Percentiles rank a stretch among this genome's conserved stretches.
Evolutionary conservation across 2,888 invertebrate species (phyloP).

Genomic region (Lathronympha strigana): DNA sequence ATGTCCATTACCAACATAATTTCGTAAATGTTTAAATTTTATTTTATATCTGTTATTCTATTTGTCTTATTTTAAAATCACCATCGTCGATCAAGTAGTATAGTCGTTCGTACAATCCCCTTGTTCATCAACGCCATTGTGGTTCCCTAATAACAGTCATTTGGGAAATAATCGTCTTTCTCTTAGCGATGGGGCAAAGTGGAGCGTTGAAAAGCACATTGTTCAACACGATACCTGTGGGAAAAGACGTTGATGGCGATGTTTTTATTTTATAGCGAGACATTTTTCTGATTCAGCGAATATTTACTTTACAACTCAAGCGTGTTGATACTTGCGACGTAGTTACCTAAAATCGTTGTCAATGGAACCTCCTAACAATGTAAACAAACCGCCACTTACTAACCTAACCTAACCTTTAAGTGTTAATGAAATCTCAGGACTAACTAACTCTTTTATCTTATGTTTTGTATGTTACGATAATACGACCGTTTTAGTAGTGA

Average conservation of each 20-base stretch:
- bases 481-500: too few species aligned
- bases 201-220: conserved; percentile 56
- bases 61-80: conserved; percentile 37
- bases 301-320: neutral
- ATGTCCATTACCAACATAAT: too few species aligned
- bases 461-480: too few species aligned
- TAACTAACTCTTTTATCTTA: too few species aligned
- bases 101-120: conserved; percentile 54
- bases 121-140: conserved; percentile 67
- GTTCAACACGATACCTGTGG: conserved; percentile 77
- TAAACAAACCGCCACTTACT: too few species aligned
- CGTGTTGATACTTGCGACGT: neutral
- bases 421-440: too few species aligned
- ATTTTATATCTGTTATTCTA: neutral
- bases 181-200: conserved; percentile 63
- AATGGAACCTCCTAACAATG: too few species aligned
- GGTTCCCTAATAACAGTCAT: conserved; percentile 74
- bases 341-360: too few species aligned
- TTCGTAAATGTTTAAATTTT: too few species aligned
- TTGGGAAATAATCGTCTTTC: conserved; percentile 71
- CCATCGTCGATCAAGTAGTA: conserved; percentile 47
- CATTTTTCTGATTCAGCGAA: neutral
- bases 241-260: conserved; percentile 70
- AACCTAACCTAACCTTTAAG: too few species aligned
- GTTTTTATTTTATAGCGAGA: conserved; percentile 30